Percentiles rank a stretch among this genome's conserved stretches.
Conservation (phyloP, 2,888 invertebrate species). For the Drosophila vallismaia region DNA sequence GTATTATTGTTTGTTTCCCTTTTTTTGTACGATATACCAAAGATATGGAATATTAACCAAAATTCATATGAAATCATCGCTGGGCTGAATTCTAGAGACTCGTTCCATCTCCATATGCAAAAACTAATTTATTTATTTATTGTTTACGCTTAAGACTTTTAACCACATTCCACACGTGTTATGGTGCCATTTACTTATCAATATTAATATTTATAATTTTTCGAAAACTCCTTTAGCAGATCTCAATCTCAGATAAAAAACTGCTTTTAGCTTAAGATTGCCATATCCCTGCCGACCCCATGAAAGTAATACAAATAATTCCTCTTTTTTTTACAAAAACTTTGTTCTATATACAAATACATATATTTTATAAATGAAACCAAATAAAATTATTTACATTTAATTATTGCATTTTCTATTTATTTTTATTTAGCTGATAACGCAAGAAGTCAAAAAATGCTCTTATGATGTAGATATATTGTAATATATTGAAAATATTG, state of each 20-base stretch:
- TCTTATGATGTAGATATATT: constrained; percentile 34
- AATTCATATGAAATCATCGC: constrained; percentile 44
- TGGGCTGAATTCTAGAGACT: constrained; percentile 45
- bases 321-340: constrained; percentile 11
- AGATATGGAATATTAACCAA: constrained; percentile 35
- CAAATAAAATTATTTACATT: constrained; percentile 38
- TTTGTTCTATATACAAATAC: constrained; percentile 27
- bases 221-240: constrained; percentile 14
- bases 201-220: constrained; percentile 30
- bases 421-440: constrained; percentile 37
- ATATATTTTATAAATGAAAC: constrained; percentile 27
- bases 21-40: constrained; percentile 41
- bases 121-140: constrained; percentile 52
- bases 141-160: constrained; percentile 53
- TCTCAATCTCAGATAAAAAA: constrained; percentile 37
- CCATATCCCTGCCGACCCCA: constrained; percentile 29
- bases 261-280: constrained; percentile 41
- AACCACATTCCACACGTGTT: constrained; percentile 58
- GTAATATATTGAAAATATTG: constrained; percentile 3
- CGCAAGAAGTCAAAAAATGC: constrained; percentile 70
- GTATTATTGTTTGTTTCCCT: constrained; percentile 24
- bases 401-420: constrained; percentile 52
- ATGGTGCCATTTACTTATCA: constrained; percentile 45
- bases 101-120: constrained; percentile 25
- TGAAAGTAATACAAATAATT: constrained; percentile 12